phyloP scores from a whole-genome alignment of 2,113 vertebrate species.

The Campylomormyrus tamandua region DNA sequence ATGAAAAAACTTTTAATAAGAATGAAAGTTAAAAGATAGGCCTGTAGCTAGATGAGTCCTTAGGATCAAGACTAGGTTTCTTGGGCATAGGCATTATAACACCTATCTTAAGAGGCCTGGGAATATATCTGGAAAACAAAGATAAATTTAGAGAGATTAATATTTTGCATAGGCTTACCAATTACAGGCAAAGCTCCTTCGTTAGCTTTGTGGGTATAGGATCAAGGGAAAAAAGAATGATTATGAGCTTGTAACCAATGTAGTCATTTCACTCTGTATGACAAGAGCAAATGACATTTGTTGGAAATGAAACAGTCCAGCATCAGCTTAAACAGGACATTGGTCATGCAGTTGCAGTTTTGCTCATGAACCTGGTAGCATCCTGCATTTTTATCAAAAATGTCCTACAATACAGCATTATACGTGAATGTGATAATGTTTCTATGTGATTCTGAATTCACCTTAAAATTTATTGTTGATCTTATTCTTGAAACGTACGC shows the following conservation, averaged over 20 bases:
- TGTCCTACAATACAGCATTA: background rate
- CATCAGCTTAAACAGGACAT: background rate
- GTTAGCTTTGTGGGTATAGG: background rate
- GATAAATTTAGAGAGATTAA: background rate
- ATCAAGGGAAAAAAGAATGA: background rate
- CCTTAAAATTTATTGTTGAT: background rate
- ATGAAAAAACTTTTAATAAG: background rate
- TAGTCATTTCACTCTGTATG: background rate
- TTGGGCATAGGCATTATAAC: background rate
- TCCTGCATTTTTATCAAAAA: background rate
- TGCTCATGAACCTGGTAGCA: background rate
- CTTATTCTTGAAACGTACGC: background rate
- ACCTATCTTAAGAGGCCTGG: conserved; percentile 2
- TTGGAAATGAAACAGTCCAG: background rate
- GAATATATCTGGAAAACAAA: background rate
- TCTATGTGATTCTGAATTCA: background rate
- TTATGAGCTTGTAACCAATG: background rate
- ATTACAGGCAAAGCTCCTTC: conserved; percentile 4
- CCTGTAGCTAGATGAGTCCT: background rate
- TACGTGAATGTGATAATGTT: background rate
- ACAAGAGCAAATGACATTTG: background rate
- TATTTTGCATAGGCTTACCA: background rate
- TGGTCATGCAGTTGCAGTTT: background rate
- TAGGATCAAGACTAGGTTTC: background rate
- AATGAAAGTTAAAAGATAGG: conserved; percentile 1